Percentiles rank a stretch among this genome's conserved stretches.
These are phyloP conservation scores for Shinisaurus crocodilurus DNA, from an alignment of 2,113 vertebrate species.

Conservation along the genomic window DNA sequence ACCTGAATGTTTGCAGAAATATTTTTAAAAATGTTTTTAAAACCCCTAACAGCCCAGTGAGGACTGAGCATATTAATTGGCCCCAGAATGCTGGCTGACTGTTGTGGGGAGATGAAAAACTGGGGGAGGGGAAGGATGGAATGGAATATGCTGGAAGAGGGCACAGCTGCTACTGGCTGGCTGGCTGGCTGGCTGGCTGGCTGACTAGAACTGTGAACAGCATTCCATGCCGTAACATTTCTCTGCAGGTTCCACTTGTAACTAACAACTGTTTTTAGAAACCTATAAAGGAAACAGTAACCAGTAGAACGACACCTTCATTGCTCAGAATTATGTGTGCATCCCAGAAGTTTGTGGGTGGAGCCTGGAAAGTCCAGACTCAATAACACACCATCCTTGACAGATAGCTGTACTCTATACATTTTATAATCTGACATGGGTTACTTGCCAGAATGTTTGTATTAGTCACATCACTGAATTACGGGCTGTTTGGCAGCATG, in stretches of 20 bases:
- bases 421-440: not conserved
- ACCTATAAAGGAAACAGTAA: too few species aligned
- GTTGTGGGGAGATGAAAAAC: too few species aligned
- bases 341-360: not conserved
- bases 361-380: not conserved
- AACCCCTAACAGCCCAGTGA: not conserved
- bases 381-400: not conserved
- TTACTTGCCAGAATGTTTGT: not conserved
- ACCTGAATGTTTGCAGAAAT: not conserved
- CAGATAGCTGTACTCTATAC: not conserved
- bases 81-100: not conserved
- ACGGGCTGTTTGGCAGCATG: not conserved
- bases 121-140: too few species aligned
- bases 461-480: not conserved
- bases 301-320: not conserved
- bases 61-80: not conserved
- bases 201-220: too few species aligned
- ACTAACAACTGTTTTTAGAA: too few species aligned
- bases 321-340: not conserved
- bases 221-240: too few species aligned
- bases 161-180: too few species aligned
- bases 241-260: too few species aligned
- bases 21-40: not conserved
- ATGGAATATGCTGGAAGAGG: too few species aligned
- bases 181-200: too few species aligned